Conservation (phyloP, 2,888 invertebrate species). For the Bimastos eiseni region DNA sequence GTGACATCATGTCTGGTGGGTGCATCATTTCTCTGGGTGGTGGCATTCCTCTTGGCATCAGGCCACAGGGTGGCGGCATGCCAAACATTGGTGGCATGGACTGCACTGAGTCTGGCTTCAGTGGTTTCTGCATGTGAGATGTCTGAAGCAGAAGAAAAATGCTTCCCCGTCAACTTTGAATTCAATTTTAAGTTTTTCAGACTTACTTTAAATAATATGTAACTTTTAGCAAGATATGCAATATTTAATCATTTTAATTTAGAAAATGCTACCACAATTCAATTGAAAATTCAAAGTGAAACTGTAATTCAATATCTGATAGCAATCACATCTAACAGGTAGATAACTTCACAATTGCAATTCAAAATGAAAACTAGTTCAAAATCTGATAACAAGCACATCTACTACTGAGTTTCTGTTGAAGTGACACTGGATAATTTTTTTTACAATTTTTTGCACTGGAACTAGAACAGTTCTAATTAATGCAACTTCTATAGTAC, state of each 20-base stretch:
- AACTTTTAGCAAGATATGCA: background rate
- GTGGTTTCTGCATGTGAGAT: constrained; percentile 3
- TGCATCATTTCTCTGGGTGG: constrained; percentile 9
- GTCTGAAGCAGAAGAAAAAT: background rate
- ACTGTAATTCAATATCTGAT: background rate
- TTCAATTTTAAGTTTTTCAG: background rate
- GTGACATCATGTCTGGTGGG: constrained; percentile 16
- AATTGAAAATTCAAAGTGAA: background rate
- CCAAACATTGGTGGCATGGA: constrained; percentile 17
- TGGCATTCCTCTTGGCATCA: constrained; percentile 25
- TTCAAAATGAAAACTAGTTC: background rate
- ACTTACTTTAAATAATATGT: background rate
- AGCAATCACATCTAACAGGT: background rate
- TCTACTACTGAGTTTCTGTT: too few species aligned
- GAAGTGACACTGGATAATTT: too few species aligned
- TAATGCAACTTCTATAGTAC: background rate
- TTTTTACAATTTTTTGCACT: background rate
- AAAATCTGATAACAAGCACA: background rate
- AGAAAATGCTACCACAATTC: background rate
- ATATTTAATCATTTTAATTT: background rate
- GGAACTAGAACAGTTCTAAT: background rate
- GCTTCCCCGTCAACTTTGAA: background rate
- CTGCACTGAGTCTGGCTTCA: background rate
- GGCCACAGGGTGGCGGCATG: background rate
- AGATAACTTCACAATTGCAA: too few species aligned